Base-by-base conservation (phyloP, 1,140 invertebrate genomes). In the Andrena cerasifolii region DNA sequence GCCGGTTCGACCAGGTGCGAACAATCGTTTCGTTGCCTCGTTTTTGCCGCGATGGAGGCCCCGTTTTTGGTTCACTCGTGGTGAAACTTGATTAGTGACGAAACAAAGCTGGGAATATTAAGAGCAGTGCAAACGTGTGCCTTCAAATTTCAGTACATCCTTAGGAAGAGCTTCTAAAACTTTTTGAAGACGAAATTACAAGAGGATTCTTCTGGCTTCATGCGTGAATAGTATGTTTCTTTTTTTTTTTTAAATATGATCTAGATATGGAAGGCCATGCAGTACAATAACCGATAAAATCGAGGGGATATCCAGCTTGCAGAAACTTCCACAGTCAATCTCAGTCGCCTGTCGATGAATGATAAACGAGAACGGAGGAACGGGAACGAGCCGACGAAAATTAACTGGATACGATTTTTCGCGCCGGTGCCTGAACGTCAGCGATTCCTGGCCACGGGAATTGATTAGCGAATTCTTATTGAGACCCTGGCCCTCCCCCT, bases 391-490 rank as follows among this genome's bases (percentile, higher is more conserved):
- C n/a, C n/a, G n/a, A n/a, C n/a, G n/a, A 43, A 54, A 74, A 74
- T 65, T 33, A 75, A 36, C 36, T 43, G 40, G 31, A 47, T 65
- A 31, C n/a, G 62, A 76, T 68, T 80, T 63, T 26, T 53, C n/a
- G 21, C 43, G 43, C 36, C 16, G 24, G 43, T 40, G 36, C 40
- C 21, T 21, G 49, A 45, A 6, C 14, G 54, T 36, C 45, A 73
- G 59, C 40, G 16, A 33, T 56, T 16, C 24, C 58, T 16, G 12
- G n/a, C 21, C 28, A 18, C 3, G 45, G n/a, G 33, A 63, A 80
- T 68, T 51, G 54, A 71, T 21, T 47, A 82, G 63, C 33, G 40
- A 63, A 62, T 74, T 82, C 58, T 79, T 79, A 79, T 71, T 68
- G 63, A 62, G 26, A 62, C 16, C 21, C 47, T 31, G 7, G 49